These are phyloP conservation scores for Garrulus glandarius DNA, from an alignment of 2,797 vertebrate species.

Conservation along the genomic window DNA sequence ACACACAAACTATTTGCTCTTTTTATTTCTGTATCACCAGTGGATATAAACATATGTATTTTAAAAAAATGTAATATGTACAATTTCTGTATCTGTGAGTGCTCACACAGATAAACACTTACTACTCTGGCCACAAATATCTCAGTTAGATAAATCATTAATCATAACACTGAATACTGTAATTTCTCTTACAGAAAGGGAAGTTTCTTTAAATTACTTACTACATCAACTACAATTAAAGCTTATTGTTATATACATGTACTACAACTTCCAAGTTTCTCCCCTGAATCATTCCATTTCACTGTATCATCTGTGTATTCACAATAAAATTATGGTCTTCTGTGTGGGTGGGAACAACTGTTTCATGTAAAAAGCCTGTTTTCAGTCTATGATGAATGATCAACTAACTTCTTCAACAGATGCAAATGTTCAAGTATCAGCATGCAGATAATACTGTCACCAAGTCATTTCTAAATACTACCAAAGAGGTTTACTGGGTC, in stretches of 20 bases:
- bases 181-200: background rate
- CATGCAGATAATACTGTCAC: background rate
- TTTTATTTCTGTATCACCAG: background rate
- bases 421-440: background rate
- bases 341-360: background rate
- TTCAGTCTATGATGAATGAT: background rate
- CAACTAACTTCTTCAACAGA: background rate
- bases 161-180: background rate
- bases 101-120: background rate
- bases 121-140: background rate
- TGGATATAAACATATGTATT: background rate
- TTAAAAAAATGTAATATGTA: background rate
- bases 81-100: background rate
- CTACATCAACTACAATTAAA: background rate
- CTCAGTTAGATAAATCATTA: background rate
- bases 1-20: background rate
- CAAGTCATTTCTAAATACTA: background rate
- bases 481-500: background rate
- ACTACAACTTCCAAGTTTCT: background rate
- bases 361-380: background rate
- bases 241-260: background rate
- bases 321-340: background rate
- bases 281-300: background rate
- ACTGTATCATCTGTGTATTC: background rate
- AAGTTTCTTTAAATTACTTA: background rate